A percentile compares a stretch with the other conserved stretches of the same genome.
Evolutionary conservation across 2,888 invertebrate genomes (phyloP).

Genomic region (Mantis religiosa): DNA sequence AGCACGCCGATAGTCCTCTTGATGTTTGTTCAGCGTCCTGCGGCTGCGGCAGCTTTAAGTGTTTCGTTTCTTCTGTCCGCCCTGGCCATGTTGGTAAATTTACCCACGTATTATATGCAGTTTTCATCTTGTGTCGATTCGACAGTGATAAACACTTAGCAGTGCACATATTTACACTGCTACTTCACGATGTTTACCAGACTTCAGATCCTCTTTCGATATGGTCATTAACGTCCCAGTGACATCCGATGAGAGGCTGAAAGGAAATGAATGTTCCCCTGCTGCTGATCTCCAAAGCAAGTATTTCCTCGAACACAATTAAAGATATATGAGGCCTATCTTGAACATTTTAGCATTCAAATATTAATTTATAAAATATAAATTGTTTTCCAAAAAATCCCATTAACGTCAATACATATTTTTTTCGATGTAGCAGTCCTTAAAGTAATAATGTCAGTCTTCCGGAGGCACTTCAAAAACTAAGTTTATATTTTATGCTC

Average conservation of each 20-base stretch:
- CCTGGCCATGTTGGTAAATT: background rate
- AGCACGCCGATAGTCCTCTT: background rate
- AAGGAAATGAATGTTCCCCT: background rate
- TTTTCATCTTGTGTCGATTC: conserved; percentile 1
- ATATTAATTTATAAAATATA: no score
- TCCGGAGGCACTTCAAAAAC: no score
- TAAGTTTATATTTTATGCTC: no score
- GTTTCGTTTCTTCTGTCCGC: background rate
- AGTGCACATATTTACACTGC: conserved; percentile 5
- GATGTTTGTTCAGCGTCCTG: background rate
- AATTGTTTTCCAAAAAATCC: no score
- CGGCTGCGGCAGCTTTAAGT: background rate
- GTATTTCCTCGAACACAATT: no score
- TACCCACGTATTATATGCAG: background rate
- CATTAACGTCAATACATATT: no score
- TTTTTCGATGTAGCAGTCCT: no score
- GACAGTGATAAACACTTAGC: conserved; percentile 12
- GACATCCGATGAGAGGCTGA: background rate
- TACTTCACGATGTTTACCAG: background rate
- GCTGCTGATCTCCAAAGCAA: background rate
- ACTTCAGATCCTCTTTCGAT: background rate
- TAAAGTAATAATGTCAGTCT: no score
- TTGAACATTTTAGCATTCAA: no score
- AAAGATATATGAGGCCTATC: no score
- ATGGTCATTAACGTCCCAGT: background rate